Conservation (phyloP, 2,113 vertebrate genomes). For the Bungarus multicinctus region DNA sequence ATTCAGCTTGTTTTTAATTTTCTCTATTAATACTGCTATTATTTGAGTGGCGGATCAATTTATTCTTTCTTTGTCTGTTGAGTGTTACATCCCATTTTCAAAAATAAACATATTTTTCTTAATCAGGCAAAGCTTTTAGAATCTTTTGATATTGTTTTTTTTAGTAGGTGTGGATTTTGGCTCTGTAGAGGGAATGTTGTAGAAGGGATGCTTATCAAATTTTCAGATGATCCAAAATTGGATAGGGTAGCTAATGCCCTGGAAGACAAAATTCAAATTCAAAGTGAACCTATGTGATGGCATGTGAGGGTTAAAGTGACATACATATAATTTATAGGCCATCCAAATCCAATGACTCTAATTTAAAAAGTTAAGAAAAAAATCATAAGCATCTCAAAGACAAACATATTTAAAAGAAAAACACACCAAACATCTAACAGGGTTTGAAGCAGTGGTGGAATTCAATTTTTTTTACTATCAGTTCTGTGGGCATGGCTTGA, state of each 20-base stretch:
- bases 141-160: neutral
- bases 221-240: neutral
- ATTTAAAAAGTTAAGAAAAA: neutral
- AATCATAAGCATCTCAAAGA: neutral
- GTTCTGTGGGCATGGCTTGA: no score
- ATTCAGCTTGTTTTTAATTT: neutral
- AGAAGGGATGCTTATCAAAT: neutral
- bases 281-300: neutral
- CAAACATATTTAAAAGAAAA: neutral
- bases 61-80: neutral
- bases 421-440: neutral
- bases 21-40: neutral
- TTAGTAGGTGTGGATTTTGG: neutral
- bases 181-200: neutral
- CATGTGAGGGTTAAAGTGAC: neutral
- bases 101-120: neutral
- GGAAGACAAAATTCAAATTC: neutral
- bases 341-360: neutral
- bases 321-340: neutral
- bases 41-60: neutral
- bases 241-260: neutral
- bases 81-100: neutral
- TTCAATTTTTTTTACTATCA: no score
- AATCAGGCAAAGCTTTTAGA: neutral
- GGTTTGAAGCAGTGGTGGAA: no score